Base-by-base conservation (phyloP, 2,113 vertebrate species). In the Brachionichthys hirsutus region DNA sequence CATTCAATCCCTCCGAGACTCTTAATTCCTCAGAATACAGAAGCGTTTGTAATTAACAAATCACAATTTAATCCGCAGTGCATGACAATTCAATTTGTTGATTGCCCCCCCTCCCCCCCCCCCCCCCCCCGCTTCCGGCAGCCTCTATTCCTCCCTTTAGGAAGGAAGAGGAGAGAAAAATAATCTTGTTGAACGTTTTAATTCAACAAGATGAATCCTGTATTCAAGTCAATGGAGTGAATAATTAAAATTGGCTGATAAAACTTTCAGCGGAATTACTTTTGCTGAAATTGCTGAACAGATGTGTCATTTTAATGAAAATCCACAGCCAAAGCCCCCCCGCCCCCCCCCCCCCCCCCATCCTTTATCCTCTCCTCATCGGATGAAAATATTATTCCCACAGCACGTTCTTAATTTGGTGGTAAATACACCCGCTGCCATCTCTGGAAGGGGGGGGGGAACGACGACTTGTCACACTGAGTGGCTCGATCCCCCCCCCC, bases 211-310 rank as follows among this genome's bases (percentile, higher is more conserved):
- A 98, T 98, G 95, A 97, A 96, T 96, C 95, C 95, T 97, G 95
- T 98, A 98, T 98, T 97, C 95, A 97, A 94, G 93, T 94, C 96
- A 98, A 93, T 98, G 96, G 96, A 98, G 95, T 98, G 96, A 98
- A 98, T 98, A 98, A 98, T 98, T 98, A 98, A 98, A 98, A 98
- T 98, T 97, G 97, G 95, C 95, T 97, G 96, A 98, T 98, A 98
- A 98, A 98, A 98, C 96, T 98, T 98, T 97, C 95, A 98, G 95
- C 94, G 94, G 96, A 98, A 98, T 98, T 98, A 96, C 95, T 97
- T 97, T 30, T 95, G 93, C 95, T 42, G 93, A 97, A 98, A 98
- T 97, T 97, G 95, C 95, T 95, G 96, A 98, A 94, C 96, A 98
- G 96, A 98, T 98, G 96, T 98, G 96, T 98, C 96, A 97, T 97